Percentiles rank a stretch among this genome's conserved stretches.
phyloP scores from a whole-genome alignment of 2,113 vertebrate species.

The Nestor notabilis region DNA sequence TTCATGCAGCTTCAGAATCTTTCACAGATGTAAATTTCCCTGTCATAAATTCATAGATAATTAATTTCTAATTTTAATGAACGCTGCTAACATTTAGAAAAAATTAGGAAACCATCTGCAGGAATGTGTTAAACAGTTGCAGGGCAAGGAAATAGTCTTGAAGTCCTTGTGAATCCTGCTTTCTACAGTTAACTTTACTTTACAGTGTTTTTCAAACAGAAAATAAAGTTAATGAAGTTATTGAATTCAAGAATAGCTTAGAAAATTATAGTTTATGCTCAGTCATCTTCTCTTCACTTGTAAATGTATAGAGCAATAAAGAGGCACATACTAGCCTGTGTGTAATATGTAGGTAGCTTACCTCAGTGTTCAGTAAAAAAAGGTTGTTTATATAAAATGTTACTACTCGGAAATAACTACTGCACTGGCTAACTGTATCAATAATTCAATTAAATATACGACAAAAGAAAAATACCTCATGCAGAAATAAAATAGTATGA shows the following conservation, averaged over 20 bases:
- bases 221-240: not conserved
- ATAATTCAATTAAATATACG: not conserved
- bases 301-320: not conserved
- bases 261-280: not conserved
- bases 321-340: not conserved
- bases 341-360: not conserved
- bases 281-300: not conserved
- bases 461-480: not conserved
- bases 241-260: not conserved
- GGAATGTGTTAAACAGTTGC: not conserved
- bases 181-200: not conserved
- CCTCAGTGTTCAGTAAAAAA: not conserved
- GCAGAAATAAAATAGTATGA: not conserved
- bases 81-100: conserved; percentile 10
- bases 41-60: conserved; percentile 2
- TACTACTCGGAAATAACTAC: not conserved
- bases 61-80: conserved; percentile 16
- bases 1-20: not conserved
- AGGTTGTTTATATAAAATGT: not conserved
- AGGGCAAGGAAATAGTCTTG: not conserved
- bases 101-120: conserved; percentile 22
- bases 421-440: not conserved
- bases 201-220: not conserved
- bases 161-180: not conserved
- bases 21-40: not conserved